Percentiles rank a stretch among this genome's conserved stretches.
Evolutionary conservation across 1,140 invertebrate genomes (phyloP).

Genomic region (Euwallacea fornicatus): DNA sequence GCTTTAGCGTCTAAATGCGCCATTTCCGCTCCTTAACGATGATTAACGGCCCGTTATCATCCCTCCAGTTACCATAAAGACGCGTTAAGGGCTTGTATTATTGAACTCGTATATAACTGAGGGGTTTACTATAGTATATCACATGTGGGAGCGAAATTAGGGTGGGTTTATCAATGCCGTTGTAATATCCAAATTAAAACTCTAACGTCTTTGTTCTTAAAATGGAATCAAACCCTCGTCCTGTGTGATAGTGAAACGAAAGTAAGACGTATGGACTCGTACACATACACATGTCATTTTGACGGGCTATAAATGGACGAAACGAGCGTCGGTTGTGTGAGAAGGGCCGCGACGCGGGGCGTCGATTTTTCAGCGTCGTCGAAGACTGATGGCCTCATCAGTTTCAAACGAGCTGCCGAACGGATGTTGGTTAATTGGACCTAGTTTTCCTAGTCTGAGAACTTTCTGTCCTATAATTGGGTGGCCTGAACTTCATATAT

Average conservation of each 20-base stretch:
- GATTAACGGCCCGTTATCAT: conserved; percentile 11
- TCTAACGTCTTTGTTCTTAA: too few species aligned
- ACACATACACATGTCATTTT: conserved; percentile 35
- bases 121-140: too few species aligned
- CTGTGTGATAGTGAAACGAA: neutral
- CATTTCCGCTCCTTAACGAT: conserved; percentile 13
- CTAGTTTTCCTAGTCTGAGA: too few species aligned
- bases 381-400: conserved; percentile 30
- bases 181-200: too few species aligned
- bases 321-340: conserved; percentile 29
- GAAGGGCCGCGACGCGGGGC: conserved; percentile 25
- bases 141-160: too few species aligned
- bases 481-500: too few species aligned
- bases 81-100: conserved; percentile 12
- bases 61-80: conserved; percentile 10
- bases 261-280: conserved; percentile 18
- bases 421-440: conserved; percentile 9
- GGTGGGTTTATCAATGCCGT: too few species aligned
- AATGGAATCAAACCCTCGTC: neutral
- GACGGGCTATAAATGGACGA: conserved; percentile 26
- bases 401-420: conserved; percentile 11
- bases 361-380: conserved; percentile 37
- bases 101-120: conserved; percentile 12
- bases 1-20: conserved; percentile 11
- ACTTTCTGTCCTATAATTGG: too few species aligned